A percentile compares a stretch with the other conserved stretches of the same genome.
These are phyloP conservation scores for Notodonta dromedarius DNA, from an alignment of 2,888 invertebrate genomes.

Conservation along the genomic window DNA sequence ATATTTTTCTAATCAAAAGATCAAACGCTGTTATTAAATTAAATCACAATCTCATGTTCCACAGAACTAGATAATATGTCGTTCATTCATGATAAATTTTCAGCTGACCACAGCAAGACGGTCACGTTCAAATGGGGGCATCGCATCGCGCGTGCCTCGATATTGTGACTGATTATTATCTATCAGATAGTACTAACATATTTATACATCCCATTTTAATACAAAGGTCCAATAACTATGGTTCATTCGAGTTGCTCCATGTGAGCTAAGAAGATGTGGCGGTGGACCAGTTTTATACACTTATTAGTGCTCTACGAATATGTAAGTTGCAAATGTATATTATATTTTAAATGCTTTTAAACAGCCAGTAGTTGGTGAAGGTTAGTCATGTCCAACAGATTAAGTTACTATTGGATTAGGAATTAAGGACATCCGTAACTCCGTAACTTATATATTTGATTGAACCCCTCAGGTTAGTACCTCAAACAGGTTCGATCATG, in stretches of 20 bases:
- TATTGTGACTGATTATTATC: slow-evolving; percentile 17
- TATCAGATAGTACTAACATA: slow-evolving; percentile 26
- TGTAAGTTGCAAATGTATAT: slow-evolving; percentile 26
- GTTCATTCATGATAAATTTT: slow-evolving; percentile 21
- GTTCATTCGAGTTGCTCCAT: slow-evolving; percentile 40
- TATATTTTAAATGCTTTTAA: neutral
- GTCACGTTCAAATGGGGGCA: slow-evolving; percentile 40
- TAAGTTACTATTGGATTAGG: neutral
- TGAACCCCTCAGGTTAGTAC: too few species aligned
- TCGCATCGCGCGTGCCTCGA: slow-evolving; percentile 26
- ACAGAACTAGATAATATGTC: slow-evolving; percentile 43
- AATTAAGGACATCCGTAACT: too few species aligned
- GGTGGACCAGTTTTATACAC: slow-evolving; percentile 24
- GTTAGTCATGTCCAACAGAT: neutral
- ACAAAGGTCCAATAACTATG: slow-evolving; percentile 7
- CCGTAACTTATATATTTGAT: too few species aligned
- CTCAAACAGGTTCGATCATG: too few species aligned
- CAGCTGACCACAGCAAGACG: slow-evolving; percentile 20
- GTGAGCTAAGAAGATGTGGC: slow-evolving; percentile 45
- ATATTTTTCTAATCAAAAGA: neutral
- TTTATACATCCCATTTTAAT: slow-evolving; percentile 27
- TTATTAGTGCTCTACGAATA: slow-evolving; percentile 27
- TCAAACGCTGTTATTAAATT: slow-evolving; percentile 9
- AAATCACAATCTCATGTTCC: slow-evolving; percentile 29
- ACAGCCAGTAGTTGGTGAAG: too few species aligned